Conservation (phyloP, 2,888 invertebrate genomes). For the Dysmachus trigonus region DNA sequence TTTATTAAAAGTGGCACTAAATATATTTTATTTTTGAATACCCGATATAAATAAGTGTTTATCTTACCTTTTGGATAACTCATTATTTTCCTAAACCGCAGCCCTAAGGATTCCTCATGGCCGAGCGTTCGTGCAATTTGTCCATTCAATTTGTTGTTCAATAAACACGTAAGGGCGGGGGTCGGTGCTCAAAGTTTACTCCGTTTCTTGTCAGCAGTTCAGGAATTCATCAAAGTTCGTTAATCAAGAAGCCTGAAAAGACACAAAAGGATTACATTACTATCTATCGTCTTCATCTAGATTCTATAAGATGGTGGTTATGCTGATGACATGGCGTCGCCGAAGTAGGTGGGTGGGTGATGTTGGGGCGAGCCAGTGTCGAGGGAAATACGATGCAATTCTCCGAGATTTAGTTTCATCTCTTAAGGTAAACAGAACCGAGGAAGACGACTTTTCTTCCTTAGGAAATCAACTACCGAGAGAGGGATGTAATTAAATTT, state of each 20-base stretch:
- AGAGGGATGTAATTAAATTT: constrained; percentile 38
- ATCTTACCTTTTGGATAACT: constrained; percentile 38
- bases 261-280: constrained; percentile 8
- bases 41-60: neutral
- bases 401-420: constrained; percentile 12
- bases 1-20: neutral
- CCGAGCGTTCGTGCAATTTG: neutral
- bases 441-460: constrained; percentile 23
- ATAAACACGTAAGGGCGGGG: neutral
- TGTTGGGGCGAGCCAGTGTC: neutral
- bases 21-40: too few relatives aligned
- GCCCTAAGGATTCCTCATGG: constrained; percentile 22
- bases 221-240: constrained; percentile 20
- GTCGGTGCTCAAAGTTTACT: neutral
- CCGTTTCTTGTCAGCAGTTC: neutral
- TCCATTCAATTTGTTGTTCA: neutral
- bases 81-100: constrained; percentile 28
- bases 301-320: neutral
- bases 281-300: neutral
- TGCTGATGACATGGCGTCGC: neutral
- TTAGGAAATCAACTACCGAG: constrained; percentile 20
- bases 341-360: neutral
- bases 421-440: constrained; percentile 25
- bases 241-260: constrained; percentile 30
- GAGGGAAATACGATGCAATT: neutral